Percentiles rank a stretch among this genome's conserved stretches.
Conservation (phyloP, 2,113 vertebrate genomes). For the Hylia prasina region DNA sequence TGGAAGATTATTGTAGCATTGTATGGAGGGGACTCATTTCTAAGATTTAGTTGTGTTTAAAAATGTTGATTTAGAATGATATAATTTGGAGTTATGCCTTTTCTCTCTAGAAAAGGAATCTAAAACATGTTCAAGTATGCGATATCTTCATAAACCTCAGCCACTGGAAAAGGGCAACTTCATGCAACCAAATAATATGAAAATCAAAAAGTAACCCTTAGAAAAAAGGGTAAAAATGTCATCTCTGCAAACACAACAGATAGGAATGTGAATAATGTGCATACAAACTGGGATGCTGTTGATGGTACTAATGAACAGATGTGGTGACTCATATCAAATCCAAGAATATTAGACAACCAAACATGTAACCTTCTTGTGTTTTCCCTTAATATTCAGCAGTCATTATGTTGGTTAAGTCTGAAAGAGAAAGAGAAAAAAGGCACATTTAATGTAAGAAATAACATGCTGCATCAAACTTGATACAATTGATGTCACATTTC, state of each 20-base stretch:
- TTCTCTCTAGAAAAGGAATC: conserved; percentile 58
- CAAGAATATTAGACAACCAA: conserved; percentile 79
- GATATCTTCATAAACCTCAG: conserved; percentile 55
- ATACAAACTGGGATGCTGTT: conserved; percentile 77
- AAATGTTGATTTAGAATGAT: conserved; percentile 44
- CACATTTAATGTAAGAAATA: neutral
- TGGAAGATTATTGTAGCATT: conserved; percentile 47
- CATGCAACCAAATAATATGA: conserved; percentile 76
- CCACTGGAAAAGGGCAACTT: conserved; percentile 72
- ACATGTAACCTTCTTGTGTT: conserved; percentile 72
- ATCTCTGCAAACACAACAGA: conserved; percentile 74
- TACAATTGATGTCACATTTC: neutral
- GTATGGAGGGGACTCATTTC: conserved; percentile 32
- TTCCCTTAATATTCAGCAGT: conserved; percentile 74
- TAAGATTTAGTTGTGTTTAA: conserved; percentile 26
- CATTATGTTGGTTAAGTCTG: conserved; percentile 87
- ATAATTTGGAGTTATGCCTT: conserved; percentile 54
- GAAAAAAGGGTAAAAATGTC: conserved; percentile 70
- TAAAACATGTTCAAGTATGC: conserved; percentile 52
- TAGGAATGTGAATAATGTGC: conserved; percentile 77
- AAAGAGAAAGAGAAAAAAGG: conserved; percentile 49
- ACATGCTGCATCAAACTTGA: neutral
- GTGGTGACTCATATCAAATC: conserved; percentile 79
- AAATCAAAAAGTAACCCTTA: conserved; percentile 70
- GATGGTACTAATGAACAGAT: conserved; percentile 73